A percentile compares a stretch with the other conserved stretches of the same genome.
Conservation (phyloP, 64 coral and sea anemone species). For the Catalaphyllia jardinei region DNA sequence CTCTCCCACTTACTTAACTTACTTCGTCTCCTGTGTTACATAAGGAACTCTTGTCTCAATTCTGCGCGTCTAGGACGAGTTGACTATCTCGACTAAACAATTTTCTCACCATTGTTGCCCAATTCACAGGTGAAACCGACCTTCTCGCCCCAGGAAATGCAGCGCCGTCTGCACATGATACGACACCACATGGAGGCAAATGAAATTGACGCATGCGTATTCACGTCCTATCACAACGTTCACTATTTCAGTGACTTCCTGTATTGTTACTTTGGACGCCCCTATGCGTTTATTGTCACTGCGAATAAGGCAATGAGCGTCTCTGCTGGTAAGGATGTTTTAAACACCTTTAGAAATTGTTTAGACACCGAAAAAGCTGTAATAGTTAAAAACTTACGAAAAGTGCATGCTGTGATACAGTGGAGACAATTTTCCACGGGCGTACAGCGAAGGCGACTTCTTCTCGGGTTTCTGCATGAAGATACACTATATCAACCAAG, state of each 20-base stretch:
- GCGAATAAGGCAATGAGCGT: constrained; percentile 63
- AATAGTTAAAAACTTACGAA: too few relatives aligned
- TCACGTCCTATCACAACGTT: constrained; percentile 91
- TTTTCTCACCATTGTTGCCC: neutral
- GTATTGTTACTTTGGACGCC: constrained; percentile 84
- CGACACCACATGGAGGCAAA: constrained; percentile 85
- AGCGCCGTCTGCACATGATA: constrained; percentile 69
- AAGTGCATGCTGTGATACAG: too few relatives aligned
- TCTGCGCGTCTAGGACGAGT: neutral
- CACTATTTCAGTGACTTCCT: constrained; percentile 91
- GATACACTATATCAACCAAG: too few relatives aligned
- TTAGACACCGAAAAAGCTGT: too few relatives aligned
- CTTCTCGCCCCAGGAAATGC: constrained; percentile 88
- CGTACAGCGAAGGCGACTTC: too few relatives aligned
- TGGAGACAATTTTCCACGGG: too few relatives aligned
- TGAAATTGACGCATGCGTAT: constrained; percentile 89
- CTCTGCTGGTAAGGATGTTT: constrained; percentile 80
- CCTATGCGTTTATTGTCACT: constrained; percentile 79
- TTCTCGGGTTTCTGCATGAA: too few relatives aligned
- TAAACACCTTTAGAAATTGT: too few relatives aligned
- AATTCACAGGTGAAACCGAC: constrained; percentile 71
- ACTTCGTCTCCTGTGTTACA: too few relatives aligned
- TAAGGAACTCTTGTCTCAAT: too few relatives aligned
- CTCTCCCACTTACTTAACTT: too few relatives aligned
- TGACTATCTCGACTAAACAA: neutral